These are phyloP conservation scores for Ochlodes sylvanus DNA, from an alignment of 2,888 invertebrate species.

Conservation along the genomic window DNA sequence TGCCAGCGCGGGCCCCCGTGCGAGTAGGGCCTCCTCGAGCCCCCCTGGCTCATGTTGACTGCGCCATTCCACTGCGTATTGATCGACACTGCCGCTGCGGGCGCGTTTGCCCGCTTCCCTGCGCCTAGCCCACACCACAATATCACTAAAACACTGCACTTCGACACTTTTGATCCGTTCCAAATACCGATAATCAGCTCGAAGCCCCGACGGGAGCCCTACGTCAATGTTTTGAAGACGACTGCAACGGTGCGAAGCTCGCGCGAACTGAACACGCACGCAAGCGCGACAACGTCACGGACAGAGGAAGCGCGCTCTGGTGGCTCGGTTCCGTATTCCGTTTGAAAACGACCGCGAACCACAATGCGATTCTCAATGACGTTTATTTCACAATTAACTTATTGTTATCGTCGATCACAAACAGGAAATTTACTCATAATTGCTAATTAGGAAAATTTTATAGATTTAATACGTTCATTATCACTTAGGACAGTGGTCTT, in stretches of 20 bases:
- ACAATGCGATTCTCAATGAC: constrained; percentile 47
- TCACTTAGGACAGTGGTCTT: constrained; percentile 2
- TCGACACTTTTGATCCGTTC: constrained; percentile 57
- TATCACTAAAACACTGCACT: constrained; percentile 57
- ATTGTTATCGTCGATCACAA: constrained; percentile 37
- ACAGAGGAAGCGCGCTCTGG: constrained; percentile 54
- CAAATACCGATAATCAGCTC: constrained; percentile 49
- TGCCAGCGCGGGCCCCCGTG: constrained; percentile 81
- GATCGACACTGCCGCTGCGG: constrained; percentile 65
- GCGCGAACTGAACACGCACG: constrained; percentile 60
- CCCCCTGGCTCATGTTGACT: constrained; percentile 77
- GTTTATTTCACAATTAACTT: constrained; percentile 50
- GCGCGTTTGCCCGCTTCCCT: constrained; percentile 51
- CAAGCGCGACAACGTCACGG: constrained; percentile 66
- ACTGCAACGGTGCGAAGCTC: constrained; percentile 70
- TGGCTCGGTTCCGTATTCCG: constrained; percentile 48
- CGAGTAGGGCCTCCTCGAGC: constrained; percentile 77
- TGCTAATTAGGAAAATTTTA: constrained; percentile 15
- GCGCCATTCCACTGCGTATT: constrained; percentile 71
- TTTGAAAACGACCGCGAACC: constrained; percentile 74
- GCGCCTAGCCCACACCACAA: constrained; percentile 50
- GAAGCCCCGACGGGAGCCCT: constrained; percentile 58
- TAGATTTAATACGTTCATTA: background rate
- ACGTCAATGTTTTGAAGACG: constrained; percentile 62
- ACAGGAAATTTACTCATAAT: constrained; percentile 19